Base-by-base conservation (phyloP, 2,113 vertebrate genomes). In the Bagarius yarrelli region DNA sequence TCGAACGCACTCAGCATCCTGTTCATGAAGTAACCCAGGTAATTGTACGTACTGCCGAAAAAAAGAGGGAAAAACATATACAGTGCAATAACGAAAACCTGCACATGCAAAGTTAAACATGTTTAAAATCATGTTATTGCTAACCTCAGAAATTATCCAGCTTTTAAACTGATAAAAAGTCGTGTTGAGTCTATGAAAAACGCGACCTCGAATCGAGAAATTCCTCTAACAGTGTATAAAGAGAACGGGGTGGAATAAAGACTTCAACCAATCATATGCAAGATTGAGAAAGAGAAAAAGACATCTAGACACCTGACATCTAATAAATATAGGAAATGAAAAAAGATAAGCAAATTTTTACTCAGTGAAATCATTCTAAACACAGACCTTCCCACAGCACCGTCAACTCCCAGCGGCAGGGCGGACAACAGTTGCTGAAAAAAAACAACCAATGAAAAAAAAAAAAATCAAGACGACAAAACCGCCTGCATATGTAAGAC, bases 351-450 rank as follows among this genome's bases (percentile, higher is more conserved):
- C 5, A 47, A 9, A 47, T 5, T 47, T 47, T 1, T 47, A 47
- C 44, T 47, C 11, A 11, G 9, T 40, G 3, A 14, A 50, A 44
- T 47, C 19, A 27, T 50, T 83, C 36, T 47, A 47, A 47, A 47
- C 1, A 8, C 85, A 91, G 78, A 98, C 97, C 98, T 99, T 88
- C 98, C 98, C 70, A 98, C 95, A 0, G 95, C 96, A 87, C 96
- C 97, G 1, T 91, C 70, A n/a, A 93, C 95, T 85, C 98, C 97
- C 88, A 96, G 27, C 30, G 81, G 91, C 88, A 98, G 89, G 8
- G 89, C 96, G 79, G 93, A 90, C 80, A 99, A 86, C 78, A 99
- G 90, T 92, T 98, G 96, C 98, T 99, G n/a, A n/a, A 12, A 25
- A 59, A 32, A 63, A 23, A 44, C 25, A 4, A 66, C 61, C 3